Evolutionary conservation across 2,113 vertebrate genomes (phyloP).

Genomic region (Nymphicus hollandicus): DNA sequence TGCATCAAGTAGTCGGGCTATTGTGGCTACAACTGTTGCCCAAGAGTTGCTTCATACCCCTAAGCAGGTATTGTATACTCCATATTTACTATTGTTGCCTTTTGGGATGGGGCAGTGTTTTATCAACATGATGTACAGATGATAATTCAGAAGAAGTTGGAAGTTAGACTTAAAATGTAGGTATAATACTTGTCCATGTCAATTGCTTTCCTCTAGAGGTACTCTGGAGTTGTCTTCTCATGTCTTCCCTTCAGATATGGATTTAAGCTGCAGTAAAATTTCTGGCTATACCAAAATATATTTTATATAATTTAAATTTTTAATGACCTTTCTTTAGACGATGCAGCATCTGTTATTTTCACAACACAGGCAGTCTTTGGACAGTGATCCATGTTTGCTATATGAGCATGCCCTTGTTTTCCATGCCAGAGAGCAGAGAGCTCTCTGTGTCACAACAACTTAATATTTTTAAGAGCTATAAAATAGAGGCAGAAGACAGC

Average conservation of each 20-base stretch:
- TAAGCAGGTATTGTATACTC: slow-evolving; percentile 82
- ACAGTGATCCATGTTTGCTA: background rate
- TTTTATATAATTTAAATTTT: background rate
- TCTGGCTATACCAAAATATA: background rate
- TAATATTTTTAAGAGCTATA: background rate
- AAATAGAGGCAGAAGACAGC: background rate
- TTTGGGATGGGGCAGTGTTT: background rate
- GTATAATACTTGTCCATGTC: fast-evolving
- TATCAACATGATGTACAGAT: background rate
- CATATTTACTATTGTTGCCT: background rate
- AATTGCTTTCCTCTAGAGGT: background rate
- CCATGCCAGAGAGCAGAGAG: background rate
- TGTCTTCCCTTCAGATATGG: background rate
- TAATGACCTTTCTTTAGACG: background rate
- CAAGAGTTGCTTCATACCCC: slow-evolving; percentile 87
- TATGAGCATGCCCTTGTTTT: background rate
- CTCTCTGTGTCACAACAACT: background rate
- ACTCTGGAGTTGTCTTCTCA: background rate
- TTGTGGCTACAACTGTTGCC: slow-evolving; percentile 84
- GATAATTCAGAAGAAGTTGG: background rate
- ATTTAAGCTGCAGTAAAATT: background rate
- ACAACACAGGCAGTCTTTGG: background rate
- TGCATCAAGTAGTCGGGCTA: slow-evolving; percentile 77
- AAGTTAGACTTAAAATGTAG: background rate
- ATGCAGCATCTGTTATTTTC: background rate